These are phyloP conservation scores for Eurystomus glaucurus DNA, from an alignment of 2,797 vertebrate species.

Conservation along the genomic window DNA sequence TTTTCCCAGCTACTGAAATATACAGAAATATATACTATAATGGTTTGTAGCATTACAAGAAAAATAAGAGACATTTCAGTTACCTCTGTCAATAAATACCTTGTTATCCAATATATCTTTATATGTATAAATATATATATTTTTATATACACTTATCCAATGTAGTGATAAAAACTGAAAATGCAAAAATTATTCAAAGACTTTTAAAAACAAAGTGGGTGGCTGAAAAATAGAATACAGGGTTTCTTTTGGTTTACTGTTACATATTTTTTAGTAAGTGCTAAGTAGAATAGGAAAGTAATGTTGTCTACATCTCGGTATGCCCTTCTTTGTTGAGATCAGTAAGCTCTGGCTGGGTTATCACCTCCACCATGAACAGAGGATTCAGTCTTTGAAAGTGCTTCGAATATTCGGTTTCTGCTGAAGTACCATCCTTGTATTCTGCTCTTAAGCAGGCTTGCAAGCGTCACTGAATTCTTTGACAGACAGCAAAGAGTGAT, in stretches of 20 bases:
- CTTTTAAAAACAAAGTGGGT: slow-evolving; percentile 37
- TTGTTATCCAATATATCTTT: slow-evolving; percentile 56
- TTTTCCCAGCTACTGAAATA: slow-evolving; percentile 23
- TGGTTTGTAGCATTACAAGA: slow-evolving; percentile 51
- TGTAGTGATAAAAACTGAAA: slow-evolving; percentile 57
- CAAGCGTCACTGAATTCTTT: not conserved
- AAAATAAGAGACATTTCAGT: slow-evolving; percentile 69
- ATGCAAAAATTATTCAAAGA: slow-evolving; percentile 44
- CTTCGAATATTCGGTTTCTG: not conserved
- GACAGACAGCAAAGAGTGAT: not conserved
- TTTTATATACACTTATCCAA: slow-evolving; percentile 31
- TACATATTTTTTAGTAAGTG: slow-evolving; percentile 15
- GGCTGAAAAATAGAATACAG: slow-evolving; percentile 45
- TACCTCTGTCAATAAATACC: slow-evolving; percentile 60
- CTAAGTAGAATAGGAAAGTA: slow-evolving; percentile 24
- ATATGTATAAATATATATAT: slow-evolving; percentile 53
- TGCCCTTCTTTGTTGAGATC: not conserved
- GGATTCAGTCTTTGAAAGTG: not conserved
- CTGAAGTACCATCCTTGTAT: not conserved
- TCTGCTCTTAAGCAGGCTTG: not conserved
- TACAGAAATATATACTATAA: slow-evolving; percentile 23
- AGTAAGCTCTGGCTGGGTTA: not conserved
- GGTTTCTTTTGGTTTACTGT: not conserved
- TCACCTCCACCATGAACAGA: not conserved
- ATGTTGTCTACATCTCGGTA: not conserved